Evolutionary conservation across 2,797 vertebrate species (phyloP).

Genomic region (Pangasius larnaudii): DNA sequence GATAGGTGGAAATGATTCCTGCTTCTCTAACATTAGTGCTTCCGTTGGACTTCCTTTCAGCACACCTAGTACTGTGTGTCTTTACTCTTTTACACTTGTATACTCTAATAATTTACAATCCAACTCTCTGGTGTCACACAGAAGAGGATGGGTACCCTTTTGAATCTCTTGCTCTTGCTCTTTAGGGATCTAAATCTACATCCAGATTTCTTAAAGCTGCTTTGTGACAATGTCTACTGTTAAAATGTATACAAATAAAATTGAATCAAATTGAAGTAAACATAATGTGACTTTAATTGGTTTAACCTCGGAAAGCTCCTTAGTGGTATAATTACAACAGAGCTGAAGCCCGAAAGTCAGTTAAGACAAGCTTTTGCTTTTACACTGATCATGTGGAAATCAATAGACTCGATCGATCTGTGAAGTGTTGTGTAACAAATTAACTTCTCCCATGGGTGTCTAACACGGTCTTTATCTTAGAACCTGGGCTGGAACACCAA

Average conservation of each 20-base stretch:
- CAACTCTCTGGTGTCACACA: neutral
- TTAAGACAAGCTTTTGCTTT: conserved; percentile 44
- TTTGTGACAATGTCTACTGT: neutral
- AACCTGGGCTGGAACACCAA: neutral
- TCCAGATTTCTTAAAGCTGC: neutral
- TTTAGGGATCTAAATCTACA: neutral
- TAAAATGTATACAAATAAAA: neutral
- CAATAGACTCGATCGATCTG: conserved; percentile 37
- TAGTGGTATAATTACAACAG: conserved; percentile 27
- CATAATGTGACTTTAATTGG: neutral
- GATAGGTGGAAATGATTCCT: neutral
- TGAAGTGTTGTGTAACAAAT: conserved; percentile 20
- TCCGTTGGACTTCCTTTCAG: neutral
- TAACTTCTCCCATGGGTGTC: conserved; percentile 6
- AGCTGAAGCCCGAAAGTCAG: neutral
- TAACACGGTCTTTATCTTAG: conserved; percentile 14
- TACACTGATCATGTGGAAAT: conserved; percentile 38
- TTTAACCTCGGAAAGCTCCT: conserved; percentile 32
- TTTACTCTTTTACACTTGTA: neutral
- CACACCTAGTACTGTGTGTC: neutral
- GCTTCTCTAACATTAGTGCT: neutral
- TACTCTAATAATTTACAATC: neutral
- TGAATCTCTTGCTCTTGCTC: neutral
- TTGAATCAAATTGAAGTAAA: neutral
- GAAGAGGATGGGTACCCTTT: neutral